These are phyloP conservation scores for Nipponia nippon DNA, from an alignment of 2,113 vertebrate species.

Conservation along the genomic window DNA sequence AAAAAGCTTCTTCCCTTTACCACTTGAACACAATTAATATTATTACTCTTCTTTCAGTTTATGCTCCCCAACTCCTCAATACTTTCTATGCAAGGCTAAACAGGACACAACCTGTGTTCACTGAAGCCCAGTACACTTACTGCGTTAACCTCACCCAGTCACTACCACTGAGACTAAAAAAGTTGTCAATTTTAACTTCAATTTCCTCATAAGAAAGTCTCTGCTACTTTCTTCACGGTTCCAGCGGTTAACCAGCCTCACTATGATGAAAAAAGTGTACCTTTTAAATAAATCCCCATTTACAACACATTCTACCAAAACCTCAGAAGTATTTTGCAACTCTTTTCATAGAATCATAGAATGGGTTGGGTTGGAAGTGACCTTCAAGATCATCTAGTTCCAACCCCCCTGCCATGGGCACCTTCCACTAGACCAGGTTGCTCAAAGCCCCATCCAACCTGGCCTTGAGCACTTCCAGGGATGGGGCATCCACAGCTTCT, in stretches of 20 bases:
- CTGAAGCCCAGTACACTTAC: neutral
- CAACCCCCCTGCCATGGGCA: neutral
- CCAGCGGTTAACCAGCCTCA: neutral
- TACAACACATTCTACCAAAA: neutral
- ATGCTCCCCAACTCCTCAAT: neutral
- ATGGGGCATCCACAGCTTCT: neutral
- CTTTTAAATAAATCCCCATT: neutral
- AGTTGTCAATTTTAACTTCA: neutral
- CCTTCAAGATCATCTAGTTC: neutral
- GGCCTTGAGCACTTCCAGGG: neutral
- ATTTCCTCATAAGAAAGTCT: neutral
- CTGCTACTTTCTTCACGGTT: neutral
- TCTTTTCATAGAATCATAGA: neutral
- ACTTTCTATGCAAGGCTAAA: neutral
- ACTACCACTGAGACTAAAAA: neutral
- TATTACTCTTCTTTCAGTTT: neutral
- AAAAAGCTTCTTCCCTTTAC: neutral
- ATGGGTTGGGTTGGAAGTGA: neutral
- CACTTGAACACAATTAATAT: neutral
- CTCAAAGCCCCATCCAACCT: neutral
- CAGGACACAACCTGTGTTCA: neutral
- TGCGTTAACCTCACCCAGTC: neutral
- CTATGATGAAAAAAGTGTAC: neutral
- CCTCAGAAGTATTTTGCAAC: neutral
- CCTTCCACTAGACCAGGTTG: neutral